Evolutionary conservation across 2,113 vertebrate species (phyloP).

Genomic region (Cyprichromis sp.): DNA sequence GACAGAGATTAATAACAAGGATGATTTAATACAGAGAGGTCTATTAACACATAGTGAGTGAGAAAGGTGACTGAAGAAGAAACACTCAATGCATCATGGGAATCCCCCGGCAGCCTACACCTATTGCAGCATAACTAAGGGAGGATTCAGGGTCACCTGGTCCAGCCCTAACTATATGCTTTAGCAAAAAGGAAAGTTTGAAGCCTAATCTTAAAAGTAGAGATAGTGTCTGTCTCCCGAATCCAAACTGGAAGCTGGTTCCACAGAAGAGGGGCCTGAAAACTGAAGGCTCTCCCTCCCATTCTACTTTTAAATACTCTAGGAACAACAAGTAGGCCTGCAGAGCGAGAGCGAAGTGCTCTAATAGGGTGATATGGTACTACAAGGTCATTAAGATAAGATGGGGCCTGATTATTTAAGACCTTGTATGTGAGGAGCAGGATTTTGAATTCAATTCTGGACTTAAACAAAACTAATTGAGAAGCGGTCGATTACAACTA

Average conservation of each 20-base stretch:
- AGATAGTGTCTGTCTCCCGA: rapidly evolving
- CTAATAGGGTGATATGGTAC: not conserved
- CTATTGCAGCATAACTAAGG: no score
- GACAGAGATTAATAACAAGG: no score
- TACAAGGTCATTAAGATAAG: not conserved
- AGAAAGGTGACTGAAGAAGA: no score
- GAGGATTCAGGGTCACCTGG: not conserved
- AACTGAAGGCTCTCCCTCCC: not conserved
- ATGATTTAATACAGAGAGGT: rapidly evolving
- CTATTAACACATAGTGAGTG: no score
- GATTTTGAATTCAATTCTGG: not conserved
- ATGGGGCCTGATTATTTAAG: not conserved
- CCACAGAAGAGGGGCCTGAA: not conserved
- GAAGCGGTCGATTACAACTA: not conserved
- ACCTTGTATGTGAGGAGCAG: not conserved
- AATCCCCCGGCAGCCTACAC: rapidly evolving
- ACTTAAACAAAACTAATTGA: not conserved
- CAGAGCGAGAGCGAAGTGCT: rapidly evolving
- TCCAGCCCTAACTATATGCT: not conserved
- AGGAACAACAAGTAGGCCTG: not conserved
- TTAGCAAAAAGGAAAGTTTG: not conserved
- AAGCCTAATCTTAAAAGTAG: rapidly evolving
- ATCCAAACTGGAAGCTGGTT: not conserved
- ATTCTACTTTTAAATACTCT: not conserved
- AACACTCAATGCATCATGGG: rapidly evolving